Conservation (phyloP, 2,888 invertebrate genomes). For the Neoascia interrupta region DNA sequence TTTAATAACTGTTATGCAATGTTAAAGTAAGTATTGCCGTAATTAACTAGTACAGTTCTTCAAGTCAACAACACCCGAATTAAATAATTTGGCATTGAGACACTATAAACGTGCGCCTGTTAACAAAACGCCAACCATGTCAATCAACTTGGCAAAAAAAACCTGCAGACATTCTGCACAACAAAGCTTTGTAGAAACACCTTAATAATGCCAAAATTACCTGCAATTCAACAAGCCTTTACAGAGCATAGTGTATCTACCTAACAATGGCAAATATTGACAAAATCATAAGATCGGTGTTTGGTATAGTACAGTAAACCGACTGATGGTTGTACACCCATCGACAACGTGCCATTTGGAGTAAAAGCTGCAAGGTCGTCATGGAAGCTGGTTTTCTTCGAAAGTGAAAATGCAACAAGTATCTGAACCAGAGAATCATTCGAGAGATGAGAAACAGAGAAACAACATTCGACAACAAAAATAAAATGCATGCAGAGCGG, state of each 20-base stretch:
- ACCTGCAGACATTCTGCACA: too few species aligned
- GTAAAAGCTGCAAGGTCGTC: constrained; percentile 57
- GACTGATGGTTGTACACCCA: not conserved
- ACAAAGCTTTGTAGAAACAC: too few species aligned
- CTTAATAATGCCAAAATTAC: too few species aligned
- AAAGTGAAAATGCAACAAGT: constrained; percentile 47
- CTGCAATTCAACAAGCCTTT: constrained; percentile 16
- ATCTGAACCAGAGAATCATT: not conserved
- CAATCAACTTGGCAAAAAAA: too few species aligned
- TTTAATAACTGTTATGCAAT: too few species aligned
- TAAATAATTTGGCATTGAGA: too few species aligned
- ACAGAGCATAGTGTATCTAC: not conserved
- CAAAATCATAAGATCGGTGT: not conserved
- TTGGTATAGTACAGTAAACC: not conserved
- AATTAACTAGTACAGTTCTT: too few species aligned
- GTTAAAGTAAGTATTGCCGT: too few species aligned
- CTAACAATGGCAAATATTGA: constrained; percentile 15
- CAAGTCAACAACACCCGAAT: too few species aligned
- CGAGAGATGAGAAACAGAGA: not conserved
- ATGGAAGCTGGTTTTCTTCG: constrained; percentile 41
- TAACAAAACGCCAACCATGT: too few species aligned
- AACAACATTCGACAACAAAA: not conserved
- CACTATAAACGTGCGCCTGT: too few species aligned
- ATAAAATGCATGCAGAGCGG: constrained; percentile 6
- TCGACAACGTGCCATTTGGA: not conserved